Base-by-base conservation (phyloP, 1,140 invertebrate genomes). In the Lepidurus couesii region DNA sequence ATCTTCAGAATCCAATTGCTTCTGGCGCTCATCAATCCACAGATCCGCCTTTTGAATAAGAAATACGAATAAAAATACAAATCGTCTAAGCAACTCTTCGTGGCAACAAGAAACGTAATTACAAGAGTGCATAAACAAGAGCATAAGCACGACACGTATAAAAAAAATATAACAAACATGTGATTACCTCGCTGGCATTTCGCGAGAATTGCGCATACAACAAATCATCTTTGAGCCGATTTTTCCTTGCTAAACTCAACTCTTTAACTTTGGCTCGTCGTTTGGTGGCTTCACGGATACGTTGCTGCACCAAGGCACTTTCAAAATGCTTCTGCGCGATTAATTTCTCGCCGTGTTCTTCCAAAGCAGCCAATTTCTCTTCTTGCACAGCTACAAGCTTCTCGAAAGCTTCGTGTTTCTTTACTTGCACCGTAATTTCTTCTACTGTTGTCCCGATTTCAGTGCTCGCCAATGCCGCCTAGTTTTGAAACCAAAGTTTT, bases 1-100 rank as follows among this genome's bases (percentile, higher is more conserved):
- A 16, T 87, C 86, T 84, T 95, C 92, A 0, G 91, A 89, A 81
- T 94, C 90, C 5, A 97, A 85, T 83, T 95, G 94, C 84, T 95
- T 97, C 80, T 93, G 89, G 84, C 97, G 98, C 83, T 98, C 96
- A 73, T 91, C 92, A 79, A 99, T 95, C 97, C 96, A 98, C 9
- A 89, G 90, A 83, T 95, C 90, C 7, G 94, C 91, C 86, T 89
- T 89, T 76, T 42, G 81, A 83, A 53, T n/a, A 65, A 44, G 53
- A 80, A n/a, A 21, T 34, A 75, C 16, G 21, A 16, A 73, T 24
- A 73, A 73, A 73, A 24, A 73, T 4, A 4, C 1, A 73, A 24
- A 73, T n/a, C 16, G 4, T 34, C 34, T 4, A 34, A 34, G 34
- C 34, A 34, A 34, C 26, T 34, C 26, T 34, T 34, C 3, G 26